Conservation (phyloP, 2,113 vertebrate genomes). For the Spheniscus mendiculus region DNA sequence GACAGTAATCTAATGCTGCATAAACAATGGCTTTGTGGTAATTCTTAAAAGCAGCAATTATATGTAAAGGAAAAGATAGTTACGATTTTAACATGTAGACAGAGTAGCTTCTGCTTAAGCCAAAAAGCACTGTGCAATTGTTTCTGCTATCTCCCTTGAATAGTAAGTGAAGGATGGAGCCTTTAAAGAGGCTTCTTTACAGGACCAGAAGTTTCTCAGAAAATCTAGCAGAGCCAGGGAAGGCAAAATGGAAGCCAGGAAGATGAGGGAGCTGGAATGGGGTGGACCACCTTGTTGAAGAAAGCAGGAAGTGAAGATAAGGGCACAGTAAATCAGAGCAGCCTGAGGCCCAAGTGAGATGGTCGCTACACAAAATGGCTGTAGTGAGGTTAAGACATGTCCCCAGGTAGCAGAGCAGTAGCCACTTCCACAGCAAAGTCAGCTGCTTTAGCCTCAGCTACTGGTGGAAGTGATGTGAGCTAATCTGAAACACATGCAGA, state of each 20-base stretch:
- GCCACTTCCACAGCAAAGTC: background rate
- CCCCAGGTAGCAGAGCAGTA: background rate
- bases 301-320: background rate
- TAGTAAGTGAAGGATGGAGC: background rate
- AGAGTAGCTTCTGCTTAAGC: background rate
- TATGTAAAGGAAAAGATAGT: background rate
- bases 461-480: background rate
- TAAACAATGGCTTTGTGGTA: slow-evolving; percentile 30
- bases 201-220: background rate
- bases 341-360: background rate
- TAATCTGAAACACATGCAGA: background rate
- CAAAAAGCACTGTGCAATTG: background rate
- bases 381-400: background rate
- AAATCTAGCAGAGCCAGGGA: background rate
- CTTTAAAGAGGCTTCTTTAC: background rate
- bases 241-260: background rate
- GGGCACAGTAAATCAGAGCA: background rate
- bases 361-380: background rate
- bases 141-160: background rate
- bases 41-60: slow-evolving; percentile 46
- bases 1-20: slow-evolving; percentile 30
- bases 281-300: background rate
- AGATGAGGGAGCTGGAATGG: background rate
- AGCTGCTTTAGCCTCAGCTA: background rate
- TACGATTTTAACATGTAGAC: background rate